Evolutionary conservation across 1,140 invertebrate species (phyloP).

Genomic region (Cryptotermes secundus): DNA sequence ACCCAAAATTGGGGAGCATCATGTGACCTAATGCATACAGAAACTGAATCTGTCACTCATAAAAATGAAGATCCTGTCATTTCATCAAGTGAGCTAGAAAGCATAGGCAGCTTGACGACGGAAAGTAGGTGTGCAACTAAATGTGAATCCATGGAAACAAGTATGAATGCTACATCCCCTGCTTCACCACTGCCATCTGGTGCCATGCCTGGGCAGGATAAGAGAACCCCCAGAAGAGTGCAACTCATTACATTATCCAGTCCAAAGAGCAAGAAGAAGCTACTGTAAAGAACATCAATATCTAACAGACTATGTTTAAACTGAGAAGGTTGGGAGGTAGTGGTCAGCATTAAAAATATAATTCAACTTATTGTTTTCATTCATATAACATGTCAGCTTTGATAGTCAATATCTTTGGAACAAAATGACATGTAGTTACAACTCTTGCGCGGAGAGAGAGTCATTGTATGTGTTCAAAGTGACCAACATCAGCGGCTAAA

Average conservation of each 20-base stretch:
- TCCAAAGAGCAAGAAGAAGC: constrained; percentile 31
- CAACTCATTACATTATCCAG: constrained; percentile 29
- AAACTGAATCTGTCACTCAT: background rate
- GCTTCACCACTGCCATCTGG: background rate
- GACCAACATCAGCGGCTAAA: no score
- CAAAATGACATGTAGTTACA: no score
- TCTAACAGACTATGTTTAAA: background rate
- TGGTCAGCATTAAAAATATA: no score
- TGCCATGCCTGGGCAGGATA: background rate
- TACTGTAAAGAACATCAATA: constrained; percentile 1
- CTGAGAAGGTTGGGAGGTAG: no score
- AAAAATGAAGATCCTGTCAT: background rate
- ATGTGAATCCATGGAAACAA: background rate
- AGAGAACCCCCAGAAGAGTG: constrained; percentile 30
- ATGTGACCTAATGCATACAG: background rate
- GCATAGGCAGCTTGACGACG: background rate
- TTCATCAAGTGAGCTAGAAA: background rate
- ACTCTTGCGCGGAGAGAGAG: no score
- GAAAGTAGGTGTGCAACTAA: background rate
- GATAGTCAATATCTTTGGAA: no score
- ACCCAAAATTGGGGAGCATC: background rate
- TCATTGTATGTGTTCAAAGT: no score
- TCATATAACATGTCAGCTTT: no score
- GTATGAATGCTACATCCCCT: background rate
- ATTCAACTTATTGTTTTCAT: no score